Evolutionary conservation across 2,797 vertebrate genomes (phyloP).

Genomic region (Adrianichthys oophorus): DNA sequence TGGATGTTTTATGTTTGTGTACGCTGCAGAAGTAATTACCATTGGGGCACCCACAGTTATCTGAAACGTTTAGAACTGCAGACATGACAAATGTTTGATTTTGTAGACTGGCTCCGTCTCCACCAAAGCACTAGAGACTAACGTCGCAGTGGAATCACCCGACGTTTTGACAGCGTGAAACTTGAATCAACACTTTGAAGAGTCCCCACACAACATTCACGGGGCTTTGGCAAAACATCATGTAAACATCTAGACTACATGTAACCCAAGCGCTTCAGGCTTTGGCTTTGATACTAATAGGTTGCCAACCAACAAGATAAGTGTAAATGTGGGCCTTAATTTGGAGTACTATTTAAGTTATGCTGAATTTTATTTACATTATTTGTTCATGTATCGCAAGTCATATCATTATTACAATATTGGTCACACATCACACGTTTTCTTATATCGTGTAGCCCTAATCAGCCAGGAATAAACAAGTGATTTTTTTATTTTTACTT

Average conservation of each 20-base stretch:
- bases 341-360: too few species aligned
- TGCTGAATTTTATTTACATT: too few species aligned
- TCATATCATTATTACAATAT: too few species aligned
- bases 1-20: constrained; percentile 13
- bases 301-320: constrained; percentile 5
- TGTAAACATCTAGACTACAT: too few species aligned
- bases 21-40: constrained; percentile 57
- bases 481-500: constrained; percentile 13
- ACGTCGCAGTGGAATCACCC: background rate
- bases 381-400: too few species aligned
- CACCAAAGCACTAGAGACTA: constrained; percentile 7
- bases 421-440: too few species aligned
- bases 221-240: too few species aligned
- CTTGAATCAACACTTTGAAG: too few species aligned
- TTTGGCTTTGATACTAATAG: background rate
- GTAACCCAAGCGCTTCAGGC: background rate
- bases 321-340: too few species aligned
- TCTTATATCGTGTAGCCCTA: too few species aligned
- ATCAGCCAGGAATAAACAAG: background rate
- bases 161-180: background rate
- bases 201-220: too few species aligned
- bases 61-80: constrained; percentile 60
- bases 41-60: constrained; percentile 70
- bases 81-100: constrained; percentile 61
- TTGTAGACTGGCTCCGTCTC: constrained; percentile 23